Evolutionary conservation across 2,888 invertebrate species (phyloP), one percentile per base, ranked within the genome.

Genomic region (Luffia ferchaultella): DNA sequence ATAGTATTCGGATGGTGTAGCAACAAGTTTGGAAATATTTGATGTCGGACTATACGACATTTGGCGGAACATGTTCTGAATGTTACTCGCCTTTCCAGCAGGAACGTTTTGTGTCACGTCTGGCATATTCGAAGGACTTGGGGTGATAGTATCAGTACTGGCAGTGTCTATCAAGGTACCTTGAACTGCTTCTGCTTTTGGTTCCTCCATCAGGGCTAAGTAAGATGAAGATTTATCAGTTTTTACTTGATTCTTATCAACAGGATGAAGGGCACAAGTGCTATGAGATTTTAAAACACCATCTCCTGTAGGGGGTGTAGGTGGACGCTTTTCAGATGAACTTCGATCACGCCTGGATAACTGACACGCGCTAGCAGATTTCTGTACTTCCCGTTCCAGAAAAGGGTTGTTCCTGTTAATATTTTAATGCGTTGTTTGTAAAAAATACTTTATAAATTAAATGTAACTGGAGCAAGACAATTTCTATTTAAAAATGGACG

Each of bases 341-440:
- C 62, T 59, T 60, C 73, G 65, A 56, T 75, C 78, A 59, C 76
- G 76, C 59, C 72, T 75, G n/a, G 41, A 49, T 1, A 85, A 62
- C 55, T 85, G 85, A 52, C 83, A 83, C 2, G 85, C 87, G 60
- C 90, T 90, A 7, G 88, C 88, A 18, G 90, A 90, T 68, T 90
- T 90, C 58, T 87, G 86, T 1, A 90, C 88, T 73, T 87, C 85
- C 58, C 80, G 76, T 57, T 80, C 82, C 42, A 84, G 73, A 58
- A 85, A 85, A 56, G 85, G 85, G 69, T 85, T 85, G 58, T 83
- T 85, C 71, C 85, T 85, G 60, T 15, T 59, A 58, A 18, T 1
- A 50, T 7, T 30, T 30, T 30, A 30, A 30, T 30, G 30, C 12
- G 3, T 30, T 30, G 5, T 7, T 12, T 30, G 3, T 7, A 3